Evolutionary conservation across 2,888 invertebrate genomes (phyloP).

Genomic region (Chorisops tibialis): DNA sequence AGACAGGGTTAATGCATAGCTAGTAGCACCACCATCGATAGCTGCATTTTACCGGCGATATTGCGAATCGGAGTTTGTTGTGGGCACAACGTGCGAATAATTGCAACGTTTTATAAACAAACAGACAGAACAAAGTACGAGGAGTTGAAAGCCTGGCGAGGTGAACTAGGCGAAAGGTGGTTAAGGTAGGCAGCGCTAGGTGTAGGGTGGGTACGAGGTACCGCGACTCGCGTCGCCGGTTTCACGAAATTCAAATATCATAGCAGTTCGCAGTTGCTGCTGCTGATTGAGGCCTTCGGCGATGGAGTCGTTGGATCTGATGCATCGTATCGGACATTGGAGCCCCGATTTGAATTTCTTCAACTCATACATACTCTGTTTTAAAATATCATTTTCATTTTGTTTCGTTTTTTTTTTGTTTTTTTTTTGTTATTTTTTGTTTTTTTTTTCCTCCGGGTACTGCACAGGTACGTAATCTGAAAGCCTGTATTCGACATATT

Average conservation of each 20-base stretch:
- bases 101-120: no score
- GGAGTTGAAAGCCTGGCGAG: no score
- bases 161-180: neutral
- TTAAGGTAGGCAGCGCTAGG: constrained; percentile 7
- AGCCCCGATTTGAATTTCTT: constrained; percentile 26
- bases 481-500: constrained; percentile 1
- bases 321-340: constrained; percentile 12
- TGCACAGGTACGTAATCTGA: no score
- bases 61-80: no score
- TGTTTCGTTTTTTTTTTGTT: no score
- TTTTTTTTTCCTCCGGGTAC: neutral
- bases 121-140: no score
- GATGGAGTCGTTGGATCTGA: constrained; percentile 24
- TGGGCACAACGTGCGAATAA: no score
- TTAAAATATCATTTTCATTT: neutral
- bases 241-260: no score
- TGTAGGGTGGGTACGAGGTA: constrained; percentile 3
- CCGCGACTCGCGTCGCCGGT: no score
- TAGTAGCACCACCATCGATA: no score
- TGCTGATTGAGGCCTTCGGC: constrained; percentile 27
- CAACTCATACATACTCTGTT: constrained; percentile 22
- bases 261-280: neutral
- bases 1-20: no score
- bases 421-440: neutral
- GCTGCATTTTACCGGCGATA: no score